Base-by-base conservation (phyloP, 2,113 vertebrate species). In the Ammodytes marinus region DNA sequence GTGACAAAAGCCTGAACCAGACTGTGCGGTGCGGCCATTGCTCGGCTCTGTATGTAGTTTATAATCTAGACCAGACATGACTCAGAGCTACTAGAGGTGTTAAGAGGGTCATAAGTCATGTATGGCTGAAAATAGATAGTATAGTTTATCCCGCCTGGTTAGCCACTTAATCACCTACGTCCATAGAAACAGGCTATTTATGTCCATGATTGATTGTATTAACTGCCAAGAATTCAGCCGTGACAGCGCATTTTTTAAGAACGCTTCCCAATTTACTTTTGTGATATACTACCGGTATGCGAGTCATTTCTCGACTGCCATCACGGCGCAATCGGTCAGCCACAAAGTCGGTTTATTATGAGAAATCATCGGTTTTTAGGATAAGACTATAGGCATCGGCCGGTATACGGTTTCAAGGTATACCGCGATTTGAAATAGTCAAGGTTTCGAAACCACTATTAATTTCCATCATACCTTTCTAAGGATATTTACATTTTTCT, bases 51-150 rank as follows among this genome's bases (percentile, higher is more conserved):
- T 69, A 65, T 72, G 57, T 69, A 65, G 85, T 91, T 85, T 82
- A 83, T 91, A 90, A 92, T 89, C 84, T 82, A 50, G 50, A 82
- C 65, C 86, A 91, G 88, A 91, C 79, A 79, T 91, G 90, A 91
- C 83, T 91, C 90, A 91, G 84, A 89, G 88, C 85, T 87, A 88
- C 86, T 86, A 82, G 84, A 89, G 81, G 86, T 91, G 91, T 88
- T 88, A 89, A 90, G 84, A 91, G 87, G 89, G 84, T 88, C 87
- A 89, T 91, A 91, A 91, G 90, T 93, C 91, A 93, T 89, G 77
- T 75, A 73, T 71, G 60, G 83, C 90, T 89, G 86, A 85, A 89
- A 92, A 92, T 92, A 91, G 92, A 89, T 87, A 85, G 80, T 85
- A 88, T 89, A 90, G 88, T 88, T 92, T 90, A 90, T 90, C 72